Conservation (phyloP, 1,140 invertebrate species). For the Zaprionus inermis region DNA sequence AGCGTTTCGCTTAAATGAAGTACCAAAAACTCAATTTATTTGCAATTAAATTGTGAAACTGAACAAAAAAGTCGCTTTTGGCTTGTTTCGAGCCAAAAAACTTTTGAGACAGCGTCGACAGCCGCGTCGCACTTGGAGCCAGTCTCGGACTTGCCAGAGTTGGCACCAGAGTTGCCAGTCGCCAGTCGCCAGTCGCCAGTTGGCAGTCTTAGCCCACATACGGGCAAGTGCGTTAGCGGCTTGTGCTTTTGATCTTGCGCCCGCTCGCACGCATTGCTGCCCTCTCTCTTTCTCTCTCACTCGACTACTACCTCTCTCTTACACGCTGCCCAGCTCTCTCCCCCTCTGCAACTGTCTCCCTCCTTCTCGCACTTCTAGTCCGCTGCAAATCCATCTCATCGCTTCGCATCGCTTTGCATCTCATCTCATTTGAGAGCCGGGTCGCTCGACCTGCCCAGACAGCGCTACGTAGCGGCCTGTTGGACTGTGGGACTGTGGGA, state of each 20-base stretch:
- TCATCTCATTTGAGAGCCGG: slow-evolving; percentile 68
- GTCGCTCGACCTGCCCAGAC: slow-evolving; percentile 50
- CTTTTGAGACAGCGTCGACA: slow-evolving; percentile 26
- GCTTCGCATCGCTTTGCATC: slow-evolving; percentile 41
- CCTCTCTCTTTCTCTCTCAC: neutral
- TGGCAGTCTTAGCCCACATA: slow-evolving; percentile 46
- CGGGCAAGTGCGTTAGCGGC: slow-evolving; percentile 68
- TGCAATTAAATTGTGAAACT: slow-evolving; percentile 81
- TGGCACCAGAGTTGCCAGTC: slow-evolving; percentile 2
- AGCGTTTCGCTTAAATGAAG: slow-evolving; percentile 83
- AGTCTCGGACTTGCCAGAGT: neutral
- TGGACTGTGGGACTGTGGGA: slow-evolving; percentile 5
- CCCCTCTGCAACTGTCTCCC: neutral
- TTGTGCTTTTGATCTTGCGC: slow-evolving; percentile 62
- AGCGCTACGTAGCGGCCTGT: neutral
- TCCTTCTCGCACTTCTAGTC: slow-evolving; percentile 1
- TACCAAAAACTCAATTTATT: slow-evolving; percentile 84
- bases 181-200: slow-evolving; percentile 8
- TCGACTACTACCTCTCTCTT: slow-evolving; percentile 6
- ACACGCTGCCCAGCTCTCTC: neutral
- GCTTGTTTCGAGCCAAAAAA: slow-evolving; percentile 59
- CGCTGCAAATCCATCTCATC: slow-evolving; percentile 23
- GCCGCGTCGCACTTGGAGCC: slow-evolving; percentile 4
- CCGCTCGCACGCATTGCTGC: slow-evolving; percentile 52
- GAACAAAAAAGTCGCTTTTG: slow-evolving; percentile 28